These are phyloP conservation scores for Elachura formosa DNA, from an alignment of 2,113 vertebrate species.

Conservation along the genomic window DNA sequence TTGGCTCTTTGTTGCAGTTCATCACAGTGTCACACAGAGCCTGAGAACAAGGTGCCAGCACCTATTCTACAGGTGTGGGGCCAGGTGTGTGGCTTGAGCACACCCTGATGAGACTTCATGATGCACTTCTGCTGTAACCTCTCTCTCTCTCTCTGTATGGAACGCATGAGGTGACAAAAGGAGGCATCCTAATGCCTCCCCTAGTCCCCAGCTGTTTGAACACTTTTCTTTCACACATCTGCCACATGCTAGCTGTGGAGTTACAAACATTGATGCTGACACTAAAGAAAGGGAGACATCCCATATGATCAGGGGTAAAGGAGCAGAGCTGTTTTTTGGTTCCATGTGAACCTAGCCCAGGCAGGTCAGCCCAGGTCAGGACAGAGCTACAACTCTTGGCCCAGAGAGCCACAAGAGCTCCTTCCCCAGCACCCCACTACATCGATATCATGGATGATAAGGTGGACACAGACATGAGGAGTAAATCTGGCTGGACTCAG, in stretches of 20 bases:
- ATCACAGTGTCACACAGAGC: neutral
- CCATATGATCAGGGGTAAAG: neutral
- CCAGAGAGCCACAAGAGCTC: neutral
- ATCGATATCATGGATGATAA: rapidly evolving
- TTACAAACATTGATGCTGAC: neutral
- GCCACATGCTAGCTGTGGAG: too few species aligned
- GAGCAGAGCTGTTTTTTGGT: neutral
- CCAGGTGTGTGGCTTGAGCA: neutral
- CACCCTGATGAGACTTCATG: neutral
- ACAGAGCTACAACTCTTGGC: neutral
- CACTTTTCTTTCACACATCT: neutral
- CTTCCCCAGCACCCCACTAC: neutral
- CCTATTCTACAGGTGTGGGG: neutral
- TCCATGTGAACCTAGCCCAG: neutral
- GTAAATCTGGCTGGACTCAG: neutral
- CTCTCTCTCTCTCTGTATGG: neutral
- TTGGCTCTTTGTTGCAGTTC: neutral
- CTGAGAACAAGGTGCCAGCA: neutral
- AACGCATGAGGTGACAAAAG: neutral
- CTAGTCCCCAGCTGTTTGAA: neutral
- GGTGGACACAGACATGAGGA: neutral
- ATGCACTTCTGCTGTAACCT: neutral
- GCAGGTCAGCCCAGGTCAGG: neutral
- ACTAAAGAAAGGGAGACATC: neutral
- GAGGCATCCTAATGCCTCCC: neutral